Evolutionary conservation across 2,888 invertebrate genomes (phyloP), one percentile per base, ranked within the genome.

Genomic region (Doris montereyensis): DNA sequence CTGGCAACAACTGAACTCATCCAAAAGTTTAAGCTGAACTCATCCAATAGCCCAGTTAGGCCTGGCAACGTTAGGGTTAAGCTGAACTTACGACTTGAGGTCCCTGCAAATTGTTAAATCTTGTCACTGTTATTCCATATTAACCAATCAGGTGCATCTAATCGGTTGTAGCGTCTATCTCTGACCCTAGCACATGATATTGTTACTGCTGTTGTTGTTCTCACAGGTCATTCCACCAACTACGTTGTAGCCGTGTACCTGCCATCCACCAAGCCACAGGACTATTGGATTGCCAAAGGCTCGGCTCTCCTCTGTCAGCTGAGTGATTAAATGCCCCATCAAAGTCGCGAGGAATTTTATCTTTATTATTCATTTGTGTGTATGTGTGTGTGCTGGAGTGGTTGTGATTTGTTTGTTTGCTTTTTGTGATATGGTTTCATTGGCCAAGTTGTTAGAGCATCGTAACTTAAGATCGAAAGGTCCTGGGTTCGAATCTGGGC

Each of bases 251-350:
- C 89, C n/a, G 87, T 89, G 3, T 87, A 90, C 77, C 85, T 91
- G 73, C 90, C 88, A 92, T 95, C 85, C 0, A 88, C 91, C n/a
- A 92, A 93, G 83, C 91, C 93, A 0, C 93, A 95, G 62, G 94
- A 95, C 84, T 96, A 95, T 90, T 97, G 97, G 97, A 96, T 97
- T 84, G 93, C 96, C 60, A 95, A 95, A 86, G 97, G 96, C 80
- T 95, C 97, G 0, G 97, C 97, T 0, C 92, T 97, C 1, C 93
- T 97, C n/a, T 95, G 96, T 2, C 96, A 95, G 90, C 93, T 96
- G 34, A 94, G 95, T 62, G 77, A 77, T 41, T 77, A 57, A 77
- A 1, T 32, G 21, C 4, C 26, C 21, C 2, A 4, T 26, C 24
- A 2, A 4, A n/a, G n/a, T n/a, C n/a, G n/a, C n/a, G n/a, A n/a